phyloP scores from a whole-genome alignment of 2,888 invertebrate species.

The Bhutanitis thaidina region DNA sequence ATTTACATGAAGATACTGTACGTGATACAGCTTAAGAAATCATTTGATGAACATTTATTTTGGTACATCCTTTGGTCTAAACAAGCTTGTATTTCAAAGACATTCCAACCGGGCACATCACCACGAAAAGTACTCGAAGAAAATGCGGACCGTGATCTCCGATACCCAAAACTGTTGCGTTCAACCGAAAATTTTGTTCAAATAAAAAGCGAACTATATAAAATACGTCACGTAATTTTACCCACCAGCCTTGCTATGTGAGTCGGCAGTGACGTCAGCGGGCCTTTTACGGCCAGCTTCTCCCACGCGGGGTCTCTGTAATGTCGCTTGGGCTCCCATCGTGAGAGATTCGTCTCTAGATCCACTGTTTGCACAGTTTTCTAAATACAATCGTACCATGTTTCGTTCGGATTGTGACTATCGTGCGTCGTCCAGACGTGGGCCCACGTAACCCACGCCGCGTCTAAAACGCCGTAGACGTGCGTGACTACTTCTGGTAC shows the following conservation, averaged over 20 bases:
- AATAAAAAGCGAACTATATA: constrained; percentile 6
- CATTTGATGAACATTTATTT: too few relatives aligned
- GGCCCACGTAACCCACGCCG: neutral
- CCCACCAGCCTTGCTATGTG: constrained; percentile 25
- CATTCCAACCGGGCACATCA: neutral
- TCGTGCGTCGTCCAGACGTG: neutral
- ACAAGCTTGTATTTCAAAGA: too few relatives aligned
- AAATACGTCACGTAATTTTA: constrained; percentile 25
- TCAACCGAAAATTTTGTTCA: constrained; percentile 1
- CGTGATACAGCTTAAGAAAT: too few relatives aligned
- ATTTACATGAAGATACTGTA: too few relatives aligned
- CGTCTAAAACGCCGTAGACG: neutral
- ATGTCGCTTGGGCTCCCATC: constrained; percentile 13
- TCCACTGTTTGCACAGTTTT: constrained; percentile 32
- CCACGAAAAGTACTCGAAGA: too few relatives aligned
- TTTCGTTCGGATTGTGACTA: constrained; percentile 17
- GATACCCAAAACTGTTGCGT: neutral
- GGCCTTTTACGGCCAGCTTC: constrained; percentile 38
- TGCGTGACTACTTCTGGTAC: neutral
- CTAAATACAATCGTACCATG: constrained; percentile 25
- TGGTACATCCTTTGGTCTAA: too few relatives aligned
- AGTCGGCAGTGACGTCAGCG: constrained; percentile 46
- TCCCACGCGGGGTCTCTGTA: constrained; percentile 43
- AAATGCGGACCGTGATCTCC: neutral
- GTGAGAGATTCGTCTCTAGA: constrained; percentile 28